Percentiles rank a stretch among this genome's conserved stretches.
phyloP scores from a whole-genome alignment of 2,888 invertebrate species.

The Alsophila aescularia region DNA sequence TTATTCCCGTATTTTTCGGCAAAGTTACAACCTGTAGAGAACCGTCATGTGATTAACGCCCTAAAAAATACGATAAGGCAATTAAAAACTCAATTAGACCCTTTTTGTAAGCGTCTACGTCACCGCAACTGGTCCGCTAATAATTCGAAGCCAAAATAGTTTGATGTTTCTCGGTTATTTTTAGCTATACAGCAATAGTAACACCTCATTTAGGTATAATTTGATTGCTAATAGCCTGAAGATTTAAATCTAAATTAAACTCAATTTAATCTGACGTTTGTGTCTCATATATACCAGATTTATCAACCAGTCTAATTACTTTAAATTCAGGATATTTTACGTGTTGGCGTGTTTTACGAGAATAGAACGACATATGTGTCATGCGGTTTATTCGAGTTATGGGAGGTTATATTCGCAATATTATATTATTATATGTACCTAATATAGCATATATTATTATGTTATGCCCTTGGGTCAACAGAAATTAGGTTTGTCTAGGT shows the following conservation, averaged over 20 bases:
- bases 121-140: no score
- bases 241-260: no score
- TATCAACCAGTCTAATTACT: conserved; percentile 6
- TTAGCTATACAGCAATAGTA: no score
- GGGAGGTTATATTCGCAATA: conserved; percentile 12
- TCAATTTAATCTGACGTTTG: neutral
- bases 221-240: neutral
- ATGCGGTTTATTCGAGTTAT: conserved; percentile 7
- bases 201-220: no score
- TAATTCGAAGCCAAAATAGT: no score
- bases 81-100: no score
- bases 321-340: conserved; percentile 8
- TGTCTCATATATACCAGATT: neutral
- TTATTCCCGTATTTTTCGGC: no score
- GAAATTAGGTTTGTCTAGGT: conserved; percentile 18
- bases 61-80: no score
- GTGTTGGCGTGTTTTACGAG: neutral
- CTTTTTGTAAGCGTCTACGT: no score
- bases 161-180: no score
- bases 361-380: neutral
- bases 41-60: no score
- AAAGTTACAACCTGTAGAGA: no score
- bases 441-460: conserved; percentile 1
- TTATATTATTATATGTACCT: neutral
- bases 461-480: conserved; percentile 10